These are phyloP conservation scores for Scaptomyza reducta DNA, from an alignment of 2,888 invertebrate species.

Conservation along the genomic window DNA sequence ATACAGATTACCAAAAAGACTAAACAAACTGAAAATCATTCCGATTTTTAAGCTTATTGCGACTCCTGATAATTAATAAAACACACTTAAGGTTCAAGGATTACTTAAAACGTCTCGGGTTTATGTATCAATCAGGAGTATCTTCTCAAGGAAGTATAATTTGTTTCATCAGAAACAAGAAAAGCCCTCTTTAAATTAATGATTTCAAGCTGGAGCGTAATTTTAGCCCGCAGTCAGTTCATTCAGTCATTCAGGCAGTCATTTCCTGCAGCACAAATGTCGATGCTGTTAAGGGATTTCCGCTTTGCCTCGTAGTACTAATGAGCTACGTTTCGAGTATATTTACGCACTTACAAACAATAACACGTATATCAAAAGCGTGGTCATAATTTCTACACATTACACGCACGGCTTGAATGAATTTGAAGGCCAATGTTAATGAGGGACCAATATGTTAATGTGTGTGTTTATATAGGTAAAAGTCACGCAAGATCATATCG, in stretches of 20 bases:
- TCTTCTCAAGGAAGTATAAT: too few species aligned
- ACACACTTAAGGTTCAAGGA: too few species aligned
- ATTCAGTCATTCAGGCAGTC: slow-evolving; percentile 6
- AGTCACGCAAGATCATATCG: slow-evolving; percentile 42
- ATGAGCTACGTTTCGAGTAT: slow-evolving; percentile 33
- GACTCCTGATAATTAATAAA: too few species aligned
- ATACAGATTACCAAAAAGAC: too few species aligned
- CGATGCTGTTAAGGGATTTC: slow-evolving; percentile 44
- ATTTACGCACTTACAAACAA: not conserved
- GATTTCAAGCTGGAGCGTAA: slow-evolving; percentile 13
- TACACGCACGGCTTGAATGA: not conserved
- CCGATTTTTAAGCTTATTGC: too few species aligned
- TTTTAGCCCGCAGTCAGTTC: not conserved
- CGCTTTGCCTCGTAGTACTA: slow-evolving; percentile 34
- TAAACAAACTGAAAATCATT: too few species aligned
- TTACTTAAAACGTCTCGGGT: too few species aligned
- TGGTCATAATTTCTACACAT: not conserved
- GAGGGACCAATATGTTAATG: slow-evolving; percentile 27
- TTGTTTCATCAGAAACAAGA: not conserved
- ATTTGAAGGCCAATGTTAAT: slow-evolving; percentile 53
- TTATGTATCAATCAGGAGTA: too few species aligned
- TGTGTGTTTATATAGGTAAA: slow-evolving; percentile 3
- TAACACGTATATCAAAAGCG: slow-evolving; percentile 6
- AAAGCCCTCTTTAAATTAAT: slow-evolving; percentile 17
- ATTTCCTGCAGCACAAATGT: slow-evolving; percentile 39